A percentile compares a stretch with the other conserved stretches of the same genome.
These are phyloP conservation scores for Galerucella pusilla DNA, from an alignment of 2,888 invertebrate genomes.

Conservation along the genomic window DNA sequence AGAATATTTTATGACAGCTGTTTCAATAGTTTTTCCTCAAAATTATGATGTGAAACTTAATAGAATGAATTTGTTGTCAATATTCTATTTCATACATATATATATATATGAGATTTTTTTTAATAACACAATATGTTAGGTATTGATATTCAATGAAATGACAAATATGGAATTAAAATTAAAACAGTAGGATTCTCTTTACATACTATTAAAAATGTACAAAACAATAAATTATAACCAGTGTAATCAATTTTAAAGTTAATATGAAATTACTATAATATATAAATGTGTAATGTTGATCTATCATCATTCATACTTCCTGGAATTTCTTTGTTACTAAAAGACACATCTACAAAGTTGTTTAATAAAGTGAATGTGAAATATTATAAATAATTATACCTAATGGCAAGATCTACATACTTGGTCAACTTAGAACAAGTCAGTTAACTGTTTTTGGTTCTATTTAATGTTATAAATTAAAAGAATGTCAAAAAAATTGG, in stretches of 20 bases:
- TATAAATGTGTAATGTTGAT: slow-evolving; percentile 30
- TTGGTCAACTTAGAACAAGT: slow-evolving; percentile 32
- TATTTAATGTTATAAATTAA: slow-evolving; percentile 38
- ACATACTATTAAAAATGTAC: background rate
- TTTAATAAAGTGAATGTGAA: slow-evolving; percentile 14
- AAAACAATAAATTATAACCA: background rate
- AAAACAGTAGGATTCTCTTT: background rate
- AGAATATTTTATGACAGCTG: background rate
- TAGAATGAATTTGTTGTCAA: slow-evolving; percentile 7
- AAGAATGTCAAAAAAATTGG: slow-evolving; percentile 59
- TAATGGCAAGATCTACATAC: slow-evolving; percentile 31
- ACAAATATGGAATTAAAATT: background rate
- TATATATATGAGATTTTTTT: too few relatives aligned
- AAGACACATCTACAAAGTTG: slow-evolving; percentile 12
- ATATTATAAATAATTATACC: slow-evolving; percentile 13
- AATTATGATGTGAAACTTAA: background rate
- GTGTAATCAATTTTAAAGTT: background rate
- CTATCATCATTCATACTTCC: slow-evolving; percentile 41
- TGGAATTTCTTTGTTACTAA: slow-evolving; percentile 47
- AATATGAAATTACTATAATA: background rate
- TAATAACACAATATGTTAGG: background rate
- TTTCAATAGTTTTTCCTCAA: background rate
- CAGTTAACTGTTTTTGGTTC: slow-evolving; percentile 48
- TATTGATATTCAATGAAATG: background rate
- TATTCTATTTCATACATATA: background rate